Conservation (phyloP, 2,797 vertebrate genomes). For the Molossus alvarezi region DNA sequence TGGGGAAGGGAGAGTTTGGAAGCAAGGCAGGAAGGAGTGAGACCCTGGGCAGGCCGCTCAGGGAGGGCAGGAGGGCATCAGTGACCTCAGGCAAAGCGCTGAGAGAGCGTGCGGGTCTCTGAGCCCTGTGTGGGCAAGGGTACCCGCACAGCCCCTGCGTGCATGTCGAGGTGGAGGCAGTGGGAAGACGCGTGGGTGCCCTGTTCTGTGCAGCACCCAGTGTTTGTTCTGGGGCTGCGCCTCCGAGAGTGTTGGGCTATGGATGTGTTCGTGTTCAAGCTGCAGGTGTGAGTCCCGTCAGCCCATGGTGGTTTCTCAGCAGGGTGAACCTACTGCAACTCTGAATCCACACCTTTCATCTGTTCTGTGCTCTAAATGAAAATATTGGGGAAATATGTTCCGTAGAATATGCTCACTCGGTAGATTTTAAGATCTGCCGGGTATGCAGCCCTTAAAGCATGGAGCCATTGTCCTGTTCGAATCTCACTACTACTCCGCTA, state of each 20-base stretch:
- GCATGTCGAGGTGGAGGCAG: not conserved
- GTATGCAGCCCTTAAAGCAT: constrained; percentile 14
- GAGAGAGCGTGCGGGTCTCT: not conserved
- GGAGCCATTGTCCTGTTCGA: constrained; percentile 30
- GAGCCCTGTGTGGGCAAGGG: not conserved
- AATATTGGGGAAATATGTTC: not conserved
- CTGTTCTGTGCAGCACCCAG: not conserved
- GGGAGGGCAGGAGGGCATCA: not conserved
- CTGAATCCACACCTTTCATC: constrained; percentile 28
- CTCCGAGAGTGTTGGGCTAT: not conserved
- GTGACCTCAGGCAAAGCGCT: not conserved
- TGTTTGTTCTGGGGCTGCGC: not conserved
- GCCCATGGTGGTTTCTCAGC: not conserved
- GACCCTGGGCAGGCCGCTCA: not conserved
- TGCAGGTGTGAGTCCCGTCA: not conserved
- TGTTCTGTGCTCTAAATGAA: constrained; percentile 35
- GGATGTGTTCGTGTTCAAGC: not conserved
- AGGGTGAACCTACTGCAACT: not conserved
- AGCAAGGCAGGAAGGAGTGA: not conserved
- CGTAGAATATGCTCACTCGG: not conserved
- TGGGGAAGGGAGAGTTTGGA: not conserved
- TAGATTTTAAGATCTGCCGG: constrained; percentile 28
- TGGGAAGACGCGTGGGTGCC: not conserved
- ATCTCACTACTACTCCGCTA: not conserved
- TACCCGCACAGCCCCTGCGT: not conserved